Percentiles rank a stretch among this genome's conserved stretches.
Conservation (phyloP, 2,797 vertebrate species). For the Coccyzus lansbergi region DNA sequence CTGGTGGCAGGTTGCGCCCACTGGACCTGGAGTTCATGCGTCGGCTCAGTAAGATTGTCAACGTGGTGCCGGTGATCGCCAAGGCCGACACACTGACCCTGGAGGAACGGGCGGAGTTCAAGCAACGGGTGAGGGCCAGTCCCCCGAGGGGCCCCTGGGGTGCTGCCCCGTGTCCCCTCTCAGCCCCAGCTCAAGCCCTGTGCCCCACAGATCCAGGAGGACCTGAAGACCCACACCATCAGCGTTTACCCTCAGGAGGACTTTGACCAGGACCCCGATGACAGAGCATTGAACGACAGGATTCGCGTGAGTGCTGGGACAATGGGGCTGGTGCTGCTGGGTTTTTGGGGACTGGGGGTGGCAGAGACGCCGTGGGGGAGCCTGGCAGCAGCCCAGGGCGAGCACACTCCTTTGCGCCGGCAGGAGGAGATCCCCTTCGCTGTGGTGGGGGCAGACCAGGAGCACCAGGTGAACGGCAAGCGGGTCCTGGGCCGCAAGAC, state of each 20-base stretch:
- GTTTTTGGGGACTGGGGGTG: background rate
- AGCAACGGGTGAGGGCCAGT: conserved; percentile 82
- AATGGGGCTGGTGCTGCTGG: background rate
- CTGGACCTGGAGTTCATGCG: conserved; percentile 94
- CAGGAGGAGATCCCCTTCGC: conserved; percentile 95
- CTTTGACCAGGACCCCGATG: conserved; percentile 88
- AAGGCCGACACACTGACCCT: conserved; percentile 94
- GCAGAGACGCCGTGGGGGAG: fast-evolving
- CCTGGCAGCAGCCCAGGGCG: fast-evolving
- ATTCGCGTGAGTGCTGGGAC: conserved; percentile 83
- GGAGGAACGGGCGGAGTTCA: conserved; percentile 92
- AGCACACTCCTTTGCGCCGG: background rate
- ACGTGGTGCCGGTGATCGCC: conserved; percentile 93
- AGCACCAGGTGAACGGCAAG: conserved; percentile 93
- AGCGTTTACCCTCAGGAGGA: conserved; percentile 90
- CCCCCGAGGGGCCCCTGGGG: fast-evolving
- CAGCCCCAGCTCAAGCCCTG: background rate
- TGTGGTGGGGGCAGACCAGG: conserved; percentile 92
- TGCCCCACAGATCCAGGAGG: conserved; percentile 86
- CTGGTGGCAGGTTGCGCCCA: conserved; percentile 85
- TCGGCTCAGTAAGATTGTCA: conserved; percentile 89
- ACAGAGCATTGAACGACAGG: conserved; percentile 85
- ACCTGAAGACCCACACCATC: conserved; percentile 86
- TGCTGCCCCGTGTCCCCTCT: fast-evolving
- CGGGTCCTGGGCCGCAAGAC: conserved; percentile 93